Evolutionary conservation across 2,797 vertebrate species (phyloP).

Genomic region (Hoplostethus atlanticus): DNA sequence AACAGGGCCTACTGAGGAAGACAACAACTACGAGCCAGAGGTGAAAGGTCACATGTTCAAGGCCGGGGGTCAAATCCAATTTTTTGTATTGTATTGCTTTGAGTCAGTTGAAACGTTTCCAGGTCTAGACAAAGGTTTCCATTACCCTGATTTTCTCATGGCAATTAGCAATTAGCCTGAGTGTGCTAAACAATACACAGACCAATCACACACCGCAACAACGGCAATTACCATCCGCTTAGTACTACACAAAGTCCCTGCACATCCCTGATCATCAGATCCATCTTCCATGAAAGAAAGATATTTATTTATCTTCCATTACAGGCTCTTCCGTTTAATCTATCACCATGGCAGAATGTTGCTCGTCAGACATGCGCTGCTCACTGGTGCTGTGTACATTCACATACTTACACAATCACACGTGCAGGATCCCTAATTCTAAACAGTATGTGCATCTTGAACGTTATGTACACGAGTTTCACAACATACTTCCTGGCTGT

Average conservation of each 20-base stretch:
- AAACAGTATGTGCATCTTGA: not conserved
- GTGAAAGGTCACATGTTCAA: not conserved
- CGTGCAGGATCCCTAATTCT: not conserved
- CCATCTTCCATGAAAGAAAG: conserved; percentile 7
- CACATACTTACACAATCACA: not conserved
- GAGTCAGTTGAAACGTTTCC: not conserved
- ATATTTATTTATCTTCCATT: not conserved
- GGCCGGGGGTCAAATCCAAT: not conserved
- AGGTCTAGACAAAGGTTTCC: not conserved
- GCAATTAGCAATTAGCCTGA: conserved; percentile 3
- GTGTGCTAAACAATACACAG: conserved; percentile 6
- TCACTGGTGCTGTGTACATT: not conserved
- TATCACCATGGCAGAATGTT: not conserved
- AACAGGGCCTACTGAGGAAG: too few species aligned
- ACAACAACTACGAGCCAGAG: not conserved
- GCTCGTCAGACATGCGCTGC: not conserved
- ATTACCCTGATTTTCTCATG: conserved; percentile 4
- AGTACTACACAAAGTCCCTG: not conserved
- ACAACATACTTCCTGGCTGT: not conserved
- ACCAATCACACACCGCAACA: not conserved
- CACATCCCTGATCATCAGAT: not conserved
- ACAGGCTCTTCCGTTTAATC: conserved; percentile 13
- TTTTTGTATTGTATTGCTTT: not conserved
- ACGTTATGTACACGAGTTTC: not conserved
- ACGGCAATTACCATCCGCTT: not conserved